Base-by-base conservation (phyloP, 2,797 vertebrate genomes). In the Alectoris magna region DNA sequence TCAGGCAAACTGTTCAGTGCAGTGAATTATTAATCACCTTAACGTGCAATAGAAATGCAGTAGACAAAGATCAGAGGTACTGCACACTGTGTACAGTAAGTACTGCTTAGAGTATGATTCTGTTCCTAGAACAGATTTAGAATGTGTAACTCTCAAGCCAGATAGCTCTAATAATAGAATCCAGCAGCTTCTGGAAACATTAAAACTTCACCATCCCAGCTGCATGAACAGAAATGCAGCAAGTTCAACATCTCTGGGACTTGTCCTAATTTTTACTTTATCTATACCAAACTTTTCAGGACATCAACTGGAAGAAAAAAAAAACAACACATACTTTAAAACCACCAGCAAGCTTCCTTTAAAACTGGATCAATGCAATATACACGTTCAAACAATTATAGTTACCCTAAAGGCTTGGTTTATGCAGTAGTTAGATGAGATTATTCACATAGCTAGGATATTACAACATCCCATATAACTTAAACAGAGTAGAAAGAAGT, bases 261-360 rank as follows among this genome's bases (percentile, higher is more conserved):
- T 70, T 34, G 79, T 84, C 85, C 71, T 84, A 29, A 34, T 3
- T 79, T 89, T 77, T 15, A 84, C 26, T 91, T 94, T 22, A 93
- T 73, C 56, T 82, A 11, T 48, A 93, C 17, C 19, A 94, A 95
- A 62, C n/a, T 88, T 91, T 95, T 69, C 76, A 95, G 88, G 80
- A 83, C 76, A 86, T 27, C 53, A 62, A 51, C 53, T 84, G 78
- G 43, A 34, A 84, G 64, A 80, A 91, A 22, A 9, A 34, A 86
- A 84, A 74, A 82, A 76, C 77, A 88, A 80, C 27, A 31, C 3
- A 13, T 27, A 24, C 12, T 78, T 71, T 34, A 48, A 83, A 87
- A 58, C 17, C 11, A 87, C 19, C 14, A 9, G n/a, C 51, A 85
- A 82, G 44, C 23, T 83, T 36, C 27, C 41, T 46, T 89, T 80